Evolutionary conservation across 2,113 vertebrate genomes (phyloP).

Genomic region (Pedetes capensis): DNA sequence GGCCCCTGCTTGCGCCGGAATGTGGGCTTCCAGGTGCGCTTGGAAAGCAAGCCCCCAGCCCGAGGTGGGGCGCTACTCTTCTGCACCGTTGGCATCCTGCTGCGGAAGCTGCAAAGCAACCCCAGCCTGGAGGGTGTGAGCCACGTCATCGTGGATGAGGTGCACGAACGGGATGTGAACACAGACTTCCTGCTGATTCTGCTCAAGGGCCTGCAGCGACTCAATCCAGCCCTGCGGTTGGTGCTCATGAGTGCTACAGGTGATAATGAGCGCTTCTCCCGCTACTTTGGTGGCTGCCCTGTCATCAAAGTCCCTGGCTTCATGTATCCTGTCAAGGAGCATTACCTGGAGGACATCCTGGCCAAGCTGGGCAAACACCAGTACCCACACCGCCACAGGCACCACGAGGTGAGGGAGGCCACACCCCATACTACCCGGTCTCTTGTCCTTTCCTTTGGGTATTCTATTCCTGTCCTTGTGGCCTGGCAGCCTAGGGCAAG

Average conservation of each 20-base stretch:
- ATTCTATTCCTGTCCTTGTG: neutral
- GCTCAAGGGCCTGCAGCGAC: slow-evolving; percentile 86
- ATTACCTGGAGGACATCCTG: slow-evolving; percentile 94
- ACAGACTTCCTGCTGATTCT: slow-evolving; percentile 96
- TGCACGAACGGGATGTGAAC: slow-evolving; percentile 96
- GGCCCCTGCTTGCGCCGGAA: slow-evolving; percentile 89
- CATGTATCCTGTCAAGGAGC: slow-evolving; percentile 95
- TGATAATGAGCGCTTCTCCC: slow-evolving; percentile 91
- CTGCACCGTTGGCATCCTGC: slow-evolving; percentile 95
- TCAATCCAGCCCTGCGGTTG: slow-evolving; percentile 89
- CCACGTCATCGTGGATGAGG: slow-evolving; percentile 96
- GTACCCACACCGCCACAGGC: slow-evolving; percentile 81
- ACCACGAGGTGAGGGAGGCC: slow-evolving; percentile 81
- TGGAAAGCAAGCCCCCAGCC: slow-evolving; percentile 91
- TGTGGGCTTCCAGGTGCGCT: slow-evolving; percentile 95
- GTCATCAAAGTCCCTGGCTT: slow-evolving; percentile 94
- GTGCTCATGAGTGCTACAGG: slow-evolving; percentile 97
- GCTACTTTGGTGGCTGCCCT: slow-evolving; percentile 92
- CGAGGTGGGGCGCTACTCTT: slow-evolving; percentile 94
- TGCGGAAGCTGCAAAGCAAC: slow-evolving; percentile 95
- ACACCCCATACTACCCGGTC: rapidly evolving
- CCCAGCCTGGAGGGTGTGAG: slow-evolving; percentile 91
- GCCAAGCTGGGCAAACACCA: slow-evolving; percentile 87
- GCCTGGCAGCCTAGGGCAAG: neutral
- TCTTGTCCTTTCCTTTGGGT: neutral